phyloP scores from a whole-genome alignment of 2,113 vertebrate genomes.

The Phaethon lepturus region DNA sequence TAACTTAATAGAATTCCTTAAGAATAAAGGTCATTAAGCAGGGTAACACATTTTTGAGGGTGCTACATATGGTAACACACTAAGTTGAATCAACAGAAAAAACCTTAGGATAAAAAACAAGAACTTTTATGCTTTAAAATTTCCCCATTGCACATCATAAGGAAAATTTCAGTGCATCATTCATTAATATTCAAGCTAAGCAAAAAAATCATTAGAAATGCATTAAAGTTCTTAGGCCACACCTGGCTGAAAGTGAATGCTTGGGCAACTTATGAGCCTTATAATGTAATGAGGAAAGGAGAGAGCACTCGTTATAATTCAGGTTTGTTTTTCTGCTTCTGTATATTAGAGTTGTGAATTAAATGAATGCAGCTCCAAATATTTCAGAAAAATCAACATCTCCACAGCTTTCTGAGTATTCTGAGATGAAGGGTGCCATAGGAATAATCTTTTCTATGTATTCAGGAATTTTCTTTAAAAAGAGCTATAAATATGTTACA shows the following conservation, averaged over 20 bases:
- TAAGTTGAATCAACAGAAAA: neutral
- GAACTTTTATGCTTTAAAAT: neutral
- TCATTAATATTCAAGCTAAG: constrained; percentile 40
- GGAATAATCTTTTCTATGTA: neutral
- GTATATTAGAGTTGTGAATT: neutral
- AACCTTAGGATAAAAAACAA: neutral
- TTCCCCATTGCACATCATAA: neutral
- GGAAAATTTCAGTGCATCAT: neutral
- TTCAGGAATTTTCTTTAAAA: neutral
- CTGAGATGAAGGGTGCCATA: neutral
- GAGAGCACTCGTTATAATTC: neutral
- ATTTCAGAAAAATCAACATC: neutral
- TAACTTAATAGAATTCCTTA: neutral
- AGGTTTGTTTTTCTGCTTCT: neutral
- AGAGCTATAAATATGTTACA: neutral
- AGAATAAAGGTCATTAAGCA: neutral
- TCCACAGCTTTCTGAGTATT: neutral
- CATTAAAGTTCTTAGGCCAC: neutral
- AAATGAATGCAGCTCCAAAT: neutral
- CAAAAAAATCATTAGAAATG: constrained; percentile 23
- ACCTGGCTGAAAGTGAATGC: neutral
- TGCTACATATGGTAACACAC: rapidly evolving
- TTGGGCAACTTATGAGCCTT: constrained; percentile 32
- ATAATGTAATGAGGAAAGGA: neutral
- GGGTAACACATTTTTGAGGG: neutral